These are phyloP conservation scores for Serinus canaria DNA, from an alignment of 2,113 vertebrate genomes.

Conservation along the genomic window DNA sequence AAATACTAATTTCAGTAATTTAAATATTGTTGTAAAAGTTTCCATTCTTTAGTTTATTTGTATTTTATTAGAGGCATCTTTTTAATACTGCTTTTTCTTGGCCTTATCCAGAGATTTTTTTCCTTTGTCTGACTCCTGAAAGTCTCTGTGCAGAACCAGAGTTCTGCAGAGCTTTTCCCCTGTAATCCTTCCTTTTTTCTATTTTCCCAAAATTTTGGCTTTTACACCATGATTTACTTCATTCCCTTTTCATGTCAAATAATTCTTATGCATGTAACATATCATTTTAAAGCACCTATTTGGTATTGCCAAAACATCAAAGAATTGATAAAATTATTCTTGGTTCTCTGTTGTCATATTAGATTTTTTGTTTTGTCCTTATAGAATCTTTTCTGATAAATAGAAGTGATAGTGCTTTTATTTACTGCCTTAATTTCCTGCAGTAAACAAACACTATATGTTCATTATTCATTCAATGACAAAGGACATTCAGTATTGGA, in stretches of 20 bases:
- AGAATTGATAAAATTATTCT: not conserved
- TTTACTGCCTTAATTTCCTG: slow-evolving; percentile 19
- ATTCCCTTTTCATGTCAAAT: not conserved
- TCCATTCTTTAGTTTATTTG: not conserved
- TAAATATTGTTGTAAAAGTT: not conserved
- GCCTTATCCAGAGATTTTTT: not conserved
- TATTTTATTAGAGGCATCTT: not conserved
- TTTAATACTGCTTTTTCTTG: not conserved
- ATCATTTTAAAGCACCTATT: not conserved
- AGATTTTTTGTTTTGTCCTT: not conserved
- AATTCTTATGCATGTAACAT: not conserved
- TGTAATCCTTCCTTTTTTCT: not conserved
- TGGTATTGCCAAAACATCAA: not conserved
- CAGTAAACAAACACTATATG: not conserved
- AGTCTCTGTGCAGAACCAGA: not conserved
- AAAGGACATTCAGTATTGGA: not conserved
- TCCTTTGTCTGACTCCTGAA: not conserved
- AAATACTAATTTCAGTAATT: not conserved
- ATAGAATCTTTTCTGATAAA: not conserved
- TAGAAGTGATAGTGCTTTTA: slow-evolving; percentile 4
- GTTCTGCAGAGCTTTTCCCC: not conserved
- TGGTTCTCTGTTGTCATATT: not conserved
- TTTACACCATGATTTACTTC: not conserved
- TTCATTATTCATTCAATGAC: not conserved
- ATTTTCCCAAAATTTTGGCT: not conserved